Evolutionary conservation across 1,140 invertebrate genomes (phyloP).

Genomic region (Oryctes rhinoceros): DNA sequence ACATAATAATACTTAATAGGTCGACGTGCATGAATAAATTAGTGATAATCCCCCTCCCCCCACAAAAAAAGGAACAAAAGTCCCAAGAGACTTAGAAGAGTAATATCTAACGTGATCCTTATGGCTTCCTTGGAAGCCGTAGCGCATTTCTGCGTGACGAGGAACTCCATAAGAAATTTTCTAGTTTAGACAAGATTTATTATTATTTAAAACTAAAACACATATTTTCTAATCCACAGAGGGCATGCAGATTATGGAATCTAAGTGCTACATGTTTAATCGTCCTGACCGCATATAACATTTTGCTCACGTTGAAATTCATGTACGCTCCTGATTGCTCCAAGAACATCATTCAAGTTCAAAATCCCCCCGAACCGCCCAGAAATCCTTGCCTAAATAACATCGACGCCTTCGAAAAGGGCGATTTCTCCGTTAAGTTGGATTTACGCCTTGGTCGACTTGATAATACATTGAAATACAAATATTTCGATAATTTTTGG

Average conservation of each 20-base stretch:
- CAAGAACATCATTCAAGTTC: conserved; percentile 41
- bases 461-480: conserved; percentile 74
- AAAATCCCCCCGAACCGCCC: conserved; percentile 5
- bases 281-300: conserved; percentile 71
- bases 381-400: conserved; percentile 13
- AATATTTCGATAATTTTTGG: conserved; percentile 76
- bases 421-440: conserved; percentile 64
- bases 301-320: conserved; percentile 73
- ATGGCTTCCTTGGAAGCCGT: too few species aligned
- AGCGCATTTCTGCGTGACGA: too few species aligned
- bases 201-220: too few species aligned
- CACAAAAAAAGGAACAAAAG: too few species aligned
- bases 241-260: conserved; percentile 20
- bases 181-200: too few species aligned
- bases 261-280: not conserved
- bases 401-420: conserved; percentile 34
- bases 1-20: too few species aligned
- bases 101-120: too few species aligned
- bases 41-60: too few species aligned
- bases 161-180: too few species aligned
- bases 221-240: not conserved
- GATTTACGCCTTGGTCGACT: conserved; percentile 75
- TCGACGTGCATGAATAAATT: too few species aligned
- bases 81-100: too few species aligned
- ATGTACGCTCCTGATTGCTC: conserved; percentile 66